Evolutionary conservation across 2,888 invertebrate genomes (phyloP).

Genomic region (Rhingia campestris): DNA sequence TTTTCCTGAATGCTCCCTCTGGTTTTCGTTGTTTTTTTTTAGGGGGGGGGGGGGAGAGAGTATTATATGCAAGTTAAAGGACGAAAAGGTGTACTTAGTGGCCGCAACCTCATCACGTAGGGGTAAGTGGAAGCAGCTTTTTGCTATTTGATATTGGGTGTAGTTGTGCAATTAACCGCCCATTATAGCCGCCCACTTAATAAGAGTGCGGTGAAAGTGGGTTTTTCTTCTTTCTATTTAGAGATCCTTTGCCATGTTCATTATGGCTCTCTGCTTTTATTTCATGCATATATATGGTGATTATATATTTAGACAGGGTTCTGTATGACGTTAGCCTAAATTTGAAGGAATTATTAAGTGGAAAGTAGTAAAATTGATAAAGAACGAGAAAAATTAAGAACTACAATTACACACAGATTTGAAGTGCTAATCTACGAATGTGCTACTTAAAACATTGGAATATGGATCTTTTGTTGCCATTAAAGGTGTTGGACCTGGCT

Average conservation of each 20-base stretch:
- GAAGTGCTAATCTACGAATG: no score
- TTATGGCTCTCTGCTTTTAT: constrained; percentile 5
- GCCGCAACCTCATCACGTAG: constrained; percentile 18
- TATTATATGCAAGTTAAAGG: constrained; percentile 5
- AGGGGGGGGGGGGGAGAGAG: not conserved
- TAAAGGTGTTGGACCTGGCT: no score
- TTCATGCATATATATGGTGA: no score
- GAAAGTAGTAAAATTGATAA: no score
- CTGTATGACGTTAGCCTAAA: no score
- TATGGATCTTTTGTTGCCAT: no score
- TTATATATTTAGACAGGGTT: no score
- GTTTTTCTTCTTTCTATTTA: constrained; percentile 7
- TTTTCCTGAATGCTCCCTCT: constrained; percentile 40
- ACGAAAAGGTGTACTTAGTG: constrained; percentile 40
- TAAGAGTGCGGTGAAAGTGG: not conserved
- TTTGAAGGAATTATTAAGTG: no score
- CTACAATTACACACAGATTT: no score
- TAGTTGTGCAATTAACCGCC: constrained; percentile 39
- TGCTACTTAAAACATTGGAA: no score
- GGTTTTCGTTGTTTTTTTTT: constrained; percentile 2
- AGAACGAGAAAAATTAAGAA: no score
- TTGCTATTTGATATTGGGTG: constrained; percentile 30
- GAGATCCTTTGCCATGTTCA: constrained; percentile 13
- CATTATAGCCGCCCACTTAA: constrained; percentile 37
- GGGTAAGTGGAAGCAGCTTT: constrained; percentile 17